Evolutionary conservation across 2,888 invertebrate genomes (phyloP).

Genomic region (Achlya flavicornis): DNA sequence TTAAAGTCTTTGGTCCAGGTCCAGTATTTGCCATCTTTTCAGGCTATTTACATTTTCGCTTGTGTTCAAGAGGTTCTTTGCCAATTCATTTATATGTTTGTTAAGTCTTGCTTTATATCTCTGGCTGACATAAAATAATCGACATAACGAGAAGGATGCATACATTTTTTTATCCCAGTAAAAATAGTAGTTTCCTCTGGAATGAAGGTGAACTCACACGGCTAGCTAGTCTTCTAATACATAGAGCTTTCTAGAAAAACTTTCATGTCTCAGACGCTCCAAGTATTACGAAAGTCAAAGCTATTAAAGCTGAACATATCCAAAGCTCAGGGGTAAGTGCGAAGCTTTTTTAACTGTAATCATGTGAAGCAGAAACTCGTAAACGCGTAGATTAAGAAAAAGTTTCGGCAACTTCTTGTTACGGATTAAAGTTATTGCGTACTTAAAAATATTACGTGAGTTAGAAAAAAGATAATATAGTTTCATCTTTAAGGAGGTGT

Average conservation of each 20-base stretch:
- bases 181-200: not conserved
- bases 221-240: not conserved
- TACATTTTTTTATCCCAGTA: too few species aligned
- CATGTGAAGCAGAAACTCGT: constrained; percentile 35
- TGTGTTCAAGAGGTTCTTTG: too few species aligned
- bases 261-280: constrained; percentile 13
- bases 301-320: constrained; percentile 41
- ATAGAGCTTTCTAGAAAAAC: not conserved
- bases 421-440: not conserved
- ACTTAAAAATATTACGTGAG: not conserved
- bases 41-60: too few species aligned
- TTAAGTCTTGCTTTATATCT: too few species aligned
- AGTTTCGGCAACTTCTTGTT: not conserved
- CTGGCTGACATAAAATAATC: too few species aligned
- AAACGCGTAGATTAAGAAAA: constrained; percentile 4
- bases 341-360: constrained; percentile 45
- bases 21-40: too few species aligned
- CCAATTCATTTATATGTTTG: too few species aligned
- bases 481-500: not conserved
- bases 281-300: constrained; percentile 37
- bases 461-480: not conserved
- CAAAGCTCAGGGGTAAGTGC: constrained; percentile 24
- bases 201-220: not conserved
- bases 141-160: too few species aligned
- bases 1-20: too few species aligned